Percentiles rank a stretch among this genome's conserved stretches.
Evolutionary conservation across 2,113 vertebrate genomes (phyloP).

Genomic region (Thamnophis sirtalis): DNA sequence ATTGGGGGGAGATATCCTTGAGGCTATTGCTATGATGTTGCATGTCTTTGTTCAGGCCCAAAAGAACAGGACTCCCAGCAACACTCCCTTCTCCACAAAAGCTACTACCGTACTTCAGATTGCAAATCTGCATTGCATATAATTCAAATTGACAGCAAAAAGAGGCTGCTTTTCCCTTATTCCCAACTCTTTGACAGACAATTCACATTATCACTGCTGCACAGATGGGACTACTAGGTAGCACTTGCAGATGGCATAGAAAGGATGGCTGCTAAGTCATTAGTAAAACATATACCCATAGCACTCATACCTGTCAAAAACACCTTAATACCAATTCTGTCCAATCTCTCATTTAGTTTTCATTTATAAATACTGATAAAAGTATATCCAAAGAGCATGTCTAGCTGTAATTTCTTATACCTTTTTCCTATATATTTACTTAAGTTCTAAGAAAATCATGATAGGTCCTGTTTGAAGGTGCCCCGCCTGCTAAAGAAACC

Average conservation of each 20-base stretch:
- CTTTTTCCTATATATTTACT: background rate
- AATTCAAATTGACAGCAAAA: background rate
- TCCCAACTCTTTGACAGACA: background rate
- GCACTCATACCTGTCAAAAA: background rate
- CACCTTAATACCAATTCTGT: background rate
- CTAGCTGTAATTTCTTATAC: background rate
- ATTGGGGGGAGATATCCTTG: background rate
- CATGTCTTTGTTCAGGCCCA: background rate
- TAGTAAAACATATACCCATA: background rate
- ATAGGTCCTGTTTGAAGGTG: background rate
- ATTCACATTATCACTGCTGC: background rate
- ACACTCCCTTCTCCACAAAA: rapidly evolving
- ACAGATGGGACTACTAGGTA: slow-evolving; percentile 16
- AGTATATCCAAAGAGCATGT: background rate
- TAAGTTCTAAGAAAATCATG: background rate
- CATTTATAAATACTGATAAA: background rate
- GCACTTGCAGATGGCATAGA: background rate
- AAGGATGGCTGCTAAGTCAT: background rate
- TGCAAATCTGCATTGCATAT: background rate
- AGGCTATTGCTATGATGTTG: rapidly evolving
- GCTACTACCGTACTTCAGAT: background rate
- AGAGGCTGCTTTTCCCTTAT: background rate
- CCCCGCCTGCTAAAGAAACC: background rate
- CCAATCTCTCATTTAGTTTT: background rate
- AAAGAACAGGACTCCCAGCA: background rate